Evolutionary conservation across 2,888 invertebrate species (phyloP).

Genomic region (Drosophila siamana): DNA sequence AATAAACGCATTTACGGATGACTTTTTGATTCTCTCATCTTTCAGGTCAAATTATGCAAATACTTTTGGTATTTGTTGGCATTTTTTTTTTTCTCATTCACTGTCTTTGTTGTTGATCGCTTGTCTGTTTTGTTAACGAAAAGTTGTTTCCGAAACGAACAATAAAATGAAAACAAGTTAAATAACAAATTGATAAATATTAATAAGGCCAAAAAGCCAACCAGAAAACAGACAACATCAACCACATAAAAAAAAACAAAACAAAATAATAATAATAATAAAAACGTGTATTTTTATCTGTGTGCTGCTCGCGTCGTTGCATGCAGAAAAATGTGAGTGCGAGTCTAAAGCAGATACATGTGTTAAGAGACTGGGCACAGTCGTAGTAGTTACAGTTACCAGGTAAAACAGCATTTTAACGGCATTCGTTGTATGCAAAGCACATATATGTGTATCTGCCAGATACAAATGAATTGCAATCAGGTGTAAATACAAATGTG

Average conservation of each 20-base stretch:
- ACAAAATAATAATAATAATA: neutral
- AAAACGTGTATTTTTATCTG: conserved; percentile 37
- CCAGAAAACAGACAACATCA: conserved; percentile 13
- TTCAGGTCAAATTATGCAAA: conserved; percentile 58
- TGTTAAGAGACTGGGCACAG: conserved; percentile 21
- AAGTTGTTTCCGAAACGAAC: conserved; percentile 56
- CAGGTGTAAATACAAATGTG: conserved; percentile 68
- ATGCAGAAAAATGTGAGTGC: conserved; percentile 33
- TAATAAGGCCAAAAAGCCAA: conserved; percentile 64
- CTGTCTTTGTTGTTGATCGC: conserved; percentile 1
- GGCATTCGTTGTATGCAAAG: conserved; percentile 60
- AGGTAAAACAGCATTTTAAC: conserved; percentile 43
- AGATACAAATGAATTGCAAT: conserved; percentile 71
- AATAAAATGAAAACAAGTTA: conserved; percentile 73
- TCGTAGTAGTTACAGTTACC: conserved; percentile 24
- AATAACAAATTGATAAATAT: conserved; percentile 78
- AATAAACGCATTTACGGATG: conserved; percentile 28
- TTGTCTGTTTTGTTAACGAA: conserved; percentile 44
- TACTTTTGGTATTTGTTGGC: conserved; percentile 16
- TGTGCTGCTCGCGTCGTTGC: conserved; percentile 39
- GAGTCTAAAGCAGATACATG: conserved; percentile 2
- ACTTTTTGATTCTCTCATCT: conserved; percentile 21
- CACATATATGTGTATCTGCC: conserved; percentile 61
- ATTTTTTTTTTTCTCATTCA: neutral
- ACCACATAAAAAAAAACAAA: conserved; percentile 3